Conservation (phyloP, 1,140 invertebrate species). For the Melipona quadrifasciata region DNA sequence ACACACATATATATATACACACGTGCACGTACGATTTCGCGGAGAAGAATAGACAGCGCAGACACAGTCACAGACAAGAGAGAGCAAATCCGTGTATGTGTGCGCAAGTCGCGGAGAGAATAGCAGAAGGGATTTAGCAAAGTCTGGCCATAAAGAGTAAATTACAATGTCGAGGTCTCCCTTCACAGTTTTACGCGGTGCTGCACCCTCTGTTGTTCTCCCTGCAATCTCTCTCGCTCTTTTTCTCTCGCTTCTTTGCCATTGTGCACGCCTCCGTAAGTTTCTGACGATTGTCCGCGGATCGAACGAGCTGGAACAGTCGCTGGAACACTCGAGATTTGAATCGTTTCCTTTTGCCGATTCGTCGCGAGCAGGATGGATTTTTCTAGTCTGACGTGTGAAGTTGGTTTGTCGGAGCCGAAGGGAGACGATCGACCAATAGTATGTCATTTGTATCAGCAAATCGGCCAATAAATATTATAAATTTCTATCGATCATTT, state of each 20-base stretch:
- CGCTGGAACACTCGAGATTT: not conserved
- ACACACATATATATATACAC: not conserved
- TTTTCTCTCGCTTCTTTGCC: conserved; percentile 1
- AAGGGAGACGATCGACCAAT: no score
- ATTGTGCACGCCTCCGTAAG: not conserved
- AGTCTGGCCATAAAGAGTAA: conserved; percentile 75
- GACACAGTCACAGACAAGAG: not conserved
- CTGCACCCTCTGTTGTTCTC: conserved; percentile 7
- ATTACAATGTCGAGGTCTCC: conserved; percentile 74
- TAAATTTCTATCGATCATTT: no score
- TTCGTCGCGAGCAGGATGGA: not conserved
- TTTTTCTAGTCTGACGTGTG: not conserved
- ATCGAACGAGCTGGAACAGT: not conserved
- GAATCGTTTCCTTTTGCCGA: not conserved
- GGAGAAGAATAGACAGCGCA: conserved; percentile 15
- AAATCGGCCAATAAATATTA: no score
- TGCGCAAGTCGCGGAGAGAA: conserved; percentile 34
- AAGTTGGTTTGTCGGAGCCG: not conserved
- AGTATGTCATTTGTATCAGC: no score
- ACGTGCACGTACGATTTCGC: not conserved
- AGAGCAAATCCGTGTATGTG: not conserved
- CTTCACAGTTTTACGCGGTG: conserved; percentile 72
- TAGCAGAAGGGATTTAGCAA: conserved; percentile 71
- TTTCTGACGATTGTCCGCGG: not conserved
- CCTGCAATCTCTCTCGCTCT: not conserved